phyloP scores from a whole-genome alignment of 2,797 vertebrate species.

The Coregonus sp. region DNA sequence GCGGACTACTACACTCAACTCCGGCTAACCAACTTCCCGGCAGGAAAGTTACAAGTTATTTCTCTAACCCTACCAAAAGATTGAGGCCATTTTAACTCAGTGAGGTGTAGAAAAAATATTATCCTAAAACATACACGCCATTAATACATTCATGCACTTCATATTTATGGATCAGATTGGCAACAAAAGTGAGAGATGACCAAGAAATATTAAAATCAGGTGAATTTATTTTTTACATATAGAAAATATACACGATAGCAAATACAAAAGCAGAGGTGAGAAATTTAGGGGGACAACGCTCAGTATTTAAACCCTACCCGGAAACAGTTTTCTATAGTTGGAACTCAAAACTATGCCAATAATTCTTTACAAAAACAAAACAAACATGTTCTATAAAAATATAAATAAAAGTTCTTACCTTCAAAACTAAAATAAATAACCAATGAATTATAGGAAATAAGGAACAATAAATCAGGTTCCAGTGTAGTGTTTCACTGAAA shows the following conservation, averaged over 20 bases:
- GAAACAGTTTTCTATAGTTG: conserved; percentile 24
- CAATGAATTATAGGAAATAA: conserved; percentile 67
- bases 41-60: too few relatives aligned
- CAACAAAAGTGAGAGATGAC: conserved; percentile 1
- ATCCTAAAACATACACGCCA: too few relatives aligned
- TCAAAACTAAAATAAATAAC: conserved; percentile 92
- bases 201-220: conserved; percentile 60
- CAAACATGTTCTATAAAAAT: conserved; percentile 55
- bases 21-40: neutral
- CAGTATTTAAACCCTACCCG: conserved; percentile 19
- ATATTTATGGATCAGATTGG: neutral
- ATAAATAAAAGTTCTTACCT: conserved; percentile 87
- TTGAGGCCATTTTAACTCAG: neutral
- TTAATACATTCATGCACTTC: neutral
- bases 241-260: conserved; percentile 59
- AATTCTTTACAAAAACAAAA: conserved; percentile 40
- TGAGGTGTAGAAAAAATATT: too few relatives aligned
- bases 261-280: conserved; percentile 32
- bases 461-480: conserved; percentile 76
- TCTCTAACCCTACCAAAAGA: neutral
- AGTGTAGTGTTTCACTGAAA: conserved; percentile 84
- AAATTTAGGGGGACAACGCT: conserved; percentile 17
- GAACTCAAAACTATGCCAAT: conserved; percentile 27
- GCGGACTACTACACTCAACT: neutral
- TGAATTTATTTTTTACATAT: conserved; percentile 70